Conservation (phyloP, 2,888 invertebrate species). For the Oegoconia quadripuncta region DNA sequence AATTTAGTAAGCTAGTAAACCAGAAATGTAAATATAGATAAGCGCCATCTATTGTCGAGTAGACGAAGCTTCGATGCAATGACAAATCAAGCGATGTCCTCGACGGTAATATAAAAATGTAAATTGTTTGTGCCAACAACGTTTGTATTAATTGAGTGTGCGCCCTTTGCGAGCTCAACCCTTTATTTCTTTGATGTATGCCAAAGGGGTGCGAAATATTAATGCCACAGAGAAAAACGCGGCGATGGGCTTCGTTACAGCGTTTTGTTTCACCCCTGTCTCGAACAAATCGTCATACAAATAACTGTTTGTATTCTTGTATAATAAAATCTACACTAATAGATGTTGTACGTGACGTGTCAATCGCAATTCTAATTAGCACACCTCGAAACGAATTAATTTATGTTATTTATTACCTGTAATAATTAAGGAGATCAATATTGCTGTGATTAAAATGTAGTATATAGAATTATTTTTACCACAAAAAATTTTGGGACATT, state of each 20-base stretch:
- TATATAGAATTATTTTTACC: conserved; percentile 54
- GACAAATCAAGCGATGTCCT: conserved; percentile 27
- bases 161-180: conserved; percentile 67
- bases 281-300: conserved; percentile 60
- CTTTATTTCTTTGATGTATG: conserved; percentile 75
- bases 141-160: conserved; percentile 72
- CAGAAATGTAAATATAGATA: conserved; percentile 41
- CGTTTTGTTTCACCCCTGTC: conserved; percentile 62
- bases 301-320: conserved; percentile 66
- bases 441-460: conserved; percentile 68
- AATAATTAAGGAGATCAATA: conserved; percentile 38
- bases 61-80: conserved; percentile 44
- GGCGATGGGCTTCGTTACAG: conserved; percentile 69
- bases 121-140: conserved; percentile 76
- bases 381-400: conserved; percentile 56
- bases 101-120: conserved; percentile 48
- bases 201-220: conserved; percentile 71
- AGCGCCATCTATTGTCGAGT: conserved; percentile 71
- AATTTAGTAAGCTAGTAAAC: conserved; percentile 41
- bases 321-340: conserved; percentile 53
- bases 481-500: conserved; percentile 11
- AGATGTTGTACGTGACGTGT: conserved; percentile 53
- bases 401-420: conserved; percentile 61
- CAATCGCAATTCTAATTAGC: conserved; percentile 30
- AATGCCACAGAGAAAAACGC: conserved; percentile 63